These are phyloP conservation scores for Choloepus didactylus DNA, from an alignment of 2,797 vertebrate genomes.

Conservation along the genomic window DNA sequence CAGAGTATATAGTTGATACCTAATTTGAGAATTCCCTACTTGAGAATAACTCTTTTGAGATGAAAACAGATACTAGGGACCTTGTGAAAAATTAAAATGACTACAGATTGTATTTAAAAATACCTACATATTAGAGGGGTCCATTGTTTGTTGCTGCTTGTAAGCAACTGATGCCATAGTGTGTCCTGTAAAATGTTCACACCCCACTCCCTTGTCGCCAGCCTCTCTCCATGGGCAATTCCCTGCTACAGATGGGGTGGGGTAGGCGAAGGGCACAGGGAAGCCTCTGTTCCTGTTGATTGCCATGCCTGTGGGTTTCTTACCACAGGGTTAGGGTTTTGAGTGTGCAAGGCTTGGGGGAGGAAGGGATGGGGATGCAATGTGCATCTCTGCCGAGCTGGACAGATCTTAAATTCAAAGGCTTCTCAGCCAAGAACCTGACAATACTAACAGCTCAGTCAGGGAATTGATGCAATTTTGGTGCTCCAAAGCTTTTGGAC, in stretches of 20 bases:
- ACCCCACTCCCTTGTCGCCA: background rate
- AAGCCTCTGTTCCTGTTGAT: background rate
- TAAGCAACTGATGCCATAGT: background rate
- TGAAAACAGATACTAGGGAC: background rate
- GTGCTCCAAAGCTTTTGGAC: conserved; percentile 11
- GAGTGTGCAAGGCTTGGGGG: background rate
- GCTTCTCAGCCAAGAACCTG: background rate
- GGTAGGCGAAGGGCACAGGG: background rate
- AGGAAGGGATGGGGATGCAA: background rate
- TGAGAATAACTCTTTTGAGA: conserved; percentile 13
- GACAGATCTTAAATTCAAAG: background rate
- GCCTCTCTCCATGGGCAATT: background rate
- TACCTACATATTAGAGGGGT: background rate
- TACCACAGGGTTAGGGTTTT: background rate
- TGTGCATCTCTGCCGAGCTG: background rate
- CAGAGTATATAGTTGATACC: background rate
- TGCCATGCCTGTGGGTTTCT: background rate
- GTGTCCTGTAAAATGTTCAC: background rate
- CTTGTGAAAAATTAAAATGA: conserved; percentile 43
- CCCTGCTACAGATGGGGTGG: background rate
- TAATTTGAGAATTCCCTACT: background rate
- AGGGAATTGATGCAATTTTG: background rate
- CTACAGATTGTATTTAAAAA: background rate
- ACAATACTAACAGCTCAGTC: background rate
- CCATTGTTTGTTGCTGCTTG: background rate